Evolutionary conservation across 2,113 vertebrate species (phyloP).

Genomic region (Emydura subglobosa): DNA sequence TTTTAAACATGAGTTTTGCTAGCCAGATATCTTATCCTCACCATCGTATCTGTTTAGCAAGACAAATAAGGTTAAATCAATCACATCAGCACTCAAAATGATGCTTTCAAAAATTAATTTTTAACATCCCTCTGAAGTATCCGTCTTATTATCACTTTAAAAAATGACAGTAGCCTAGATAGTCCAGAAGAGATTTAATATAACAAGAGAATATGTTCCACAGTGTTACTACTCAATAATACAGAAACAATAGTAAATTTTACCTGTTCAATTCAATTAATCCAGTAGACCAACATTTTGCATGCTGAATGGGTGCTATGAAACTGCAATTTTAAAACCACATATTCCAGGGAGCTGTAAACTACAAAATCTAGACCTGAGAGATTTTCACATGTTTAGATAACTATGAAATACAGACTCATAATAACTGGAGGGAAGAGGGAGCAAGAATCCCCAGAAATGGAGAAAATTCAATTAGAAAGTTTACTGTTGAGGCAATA

Average conservation of each 20-base stretch:
- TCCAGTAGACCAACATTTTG: neutral
- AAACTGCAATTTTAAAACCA: conserved; percentile 3
- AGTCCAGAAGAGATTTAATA: neutral
- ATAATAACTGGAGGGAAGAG: neutral
- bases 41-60: conserved; percentile 56
- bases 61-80: conserved; percentile 66
- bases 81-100: conserved; percentile 59
- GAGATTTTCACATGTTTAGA: neutral
- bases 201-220: conserved; percentile 37
- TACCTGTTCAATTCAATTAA: neutral
- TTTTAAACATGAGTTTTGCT: conserved; percentile 54
- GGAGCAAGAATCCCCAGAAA: conserved; percentile 23
- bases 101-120: conserved; percentile 58
- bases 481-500: conserved; percentile 24
- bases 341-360: neutral
- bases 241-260: conserved; percentile 47
- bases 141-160: conserved; percentile 55
- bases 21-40: conserved; percentile 54
- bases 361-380: neutral
- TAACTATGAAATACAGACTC: fast-evolving
- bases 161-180: conserved; percentile 51
- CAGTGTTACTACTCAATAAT: neutral
- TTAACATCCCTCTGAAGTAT: conserved; percentile 51
- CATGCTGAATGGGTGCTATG: neutral
- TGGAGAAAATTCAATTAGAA: conserved; percentile 48